Conservation (phyloP, 2,888 invertebrate genomes). For the Andrena minutula region DNA sequence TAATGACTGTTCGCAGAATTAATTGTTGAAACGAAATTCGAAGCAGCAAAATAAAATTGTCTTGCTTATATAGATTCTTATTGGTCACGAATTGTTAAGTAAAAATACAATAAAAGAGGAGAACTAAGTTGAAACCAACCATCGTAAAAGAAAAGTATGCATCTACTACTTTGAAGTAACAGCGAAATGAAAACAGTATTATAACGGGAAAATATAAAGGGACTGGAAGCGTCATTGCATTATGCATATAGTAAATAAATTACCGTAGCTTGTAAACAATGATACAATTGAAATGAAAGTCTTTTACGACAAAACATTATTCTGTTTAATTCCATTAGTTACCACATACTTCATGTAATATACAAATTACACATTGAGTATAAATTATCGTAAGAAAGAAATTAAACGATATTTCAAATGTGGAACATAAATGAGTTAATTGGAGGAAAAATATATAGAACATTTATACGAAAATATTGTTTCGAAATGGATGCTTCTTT, state of each 20-base stretch:
- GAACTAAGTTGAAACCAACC: slow-evolving; percentile 13
- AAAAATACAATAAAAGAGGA: background rate
- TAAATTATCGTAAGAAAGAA: background rate
- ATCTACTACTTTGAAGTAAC: background rate
- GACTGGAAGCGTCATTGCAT: slow-evolving; percentile 5
- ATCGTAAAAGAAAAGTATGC: background rate
- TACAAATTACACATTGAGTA: background rate
- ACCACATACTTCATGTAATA: slow-evolving; percentile 15
- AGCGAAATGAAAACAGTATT: slow-evolving; percentile 29
- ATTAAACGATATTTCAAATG: background rate
- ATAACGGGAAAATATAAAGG: slow-evolving; percentile 21
- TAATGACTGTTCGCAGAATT: slow-evolving; percentile 8
- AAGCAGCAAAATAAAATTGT: background rate
- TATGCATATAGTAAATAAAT: slow-evolving; percentile 16
- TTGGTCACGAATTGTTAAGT: background rate
- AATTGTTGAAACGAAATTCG: background rate
- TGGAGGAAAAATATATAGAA: slow-evolving; percentile 21
- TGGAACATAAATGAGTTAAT: slow-evolving; percentile 43
- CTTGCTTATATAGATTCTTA: background rate
- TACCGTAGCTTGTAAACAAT: slow-evolving; percentile 18
- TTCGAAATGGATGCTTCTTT: slow-evolving; percentile 15
- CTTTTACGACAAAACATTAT: slow-evolving; percentile 3
- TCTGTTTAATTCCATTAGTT: slow-evolving; percentile 25
- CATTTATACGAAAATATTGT: slow-evolving; percentile 9
- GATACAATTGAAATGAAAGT: slow-evolving; percentile 1